These are phyloP conservation scores for Garra rufa DNA, from an alignment of 2,113 vertebrate species.

Conservation along the genomic window DNA sequence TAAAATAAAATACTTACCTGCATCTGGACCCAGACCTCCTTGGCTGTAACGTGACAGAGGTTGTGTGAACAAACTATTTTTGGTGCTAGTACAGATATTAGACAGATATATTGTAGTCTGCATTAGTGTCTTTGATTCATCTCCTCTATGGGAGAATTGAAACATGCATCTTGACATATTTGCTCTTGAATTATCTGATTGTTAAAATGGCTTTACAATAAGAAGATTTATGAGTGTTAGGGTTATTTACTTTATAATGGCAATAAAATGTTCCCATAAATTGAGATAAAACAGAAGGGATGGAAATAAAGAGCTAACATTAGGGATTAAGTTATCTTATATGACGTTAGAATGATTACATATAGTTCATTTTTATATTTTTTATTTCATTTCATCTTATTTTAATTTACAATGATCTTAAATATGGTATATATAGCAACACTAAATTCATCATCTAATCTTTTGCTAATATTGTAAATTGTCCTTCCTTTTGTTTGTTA, in stretches of 20 bases:
- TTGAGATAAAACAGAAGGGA: neutral
- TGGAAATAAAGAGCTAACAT: neutral
- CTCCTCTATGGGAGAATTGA: neutral
- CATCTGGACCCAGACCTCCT: too few relatives aligned
- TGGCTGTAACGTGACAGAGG: too few relatives aligned
- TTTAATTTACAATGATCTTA: neutral
- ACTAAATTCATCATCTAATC: neutral
- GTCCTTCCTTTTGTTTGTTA: neutral
- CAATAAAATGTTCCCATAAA: neutral
- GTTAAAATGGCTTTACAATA: neutral
- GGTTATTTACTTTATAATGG: constrained; percentile 14
- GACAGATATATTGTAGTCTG: neutral
- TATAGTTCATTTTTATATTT: too few relatives aligned
- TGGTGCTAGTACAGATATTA: neutral
- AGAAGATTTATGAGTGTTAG: neutral
- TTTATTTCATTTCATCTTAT: too few relatives aligned
- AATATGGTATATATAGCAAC: too few relatives aligned
- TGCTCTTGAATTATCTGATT: neutral
- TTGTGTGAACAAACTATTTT: neutral
- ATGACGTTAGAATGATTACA: neutral
- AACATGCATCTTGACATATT: neutral
- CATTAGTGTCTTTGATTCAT: neutral
- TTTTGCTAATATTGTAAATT: neutral
- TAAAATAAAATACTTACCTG: too few relatives aligned
- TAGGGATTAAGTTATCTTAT: neutral